Conservation (phyloP, 2,113 vertebrate species). For the Antidorcas marsupialis region DNA sequence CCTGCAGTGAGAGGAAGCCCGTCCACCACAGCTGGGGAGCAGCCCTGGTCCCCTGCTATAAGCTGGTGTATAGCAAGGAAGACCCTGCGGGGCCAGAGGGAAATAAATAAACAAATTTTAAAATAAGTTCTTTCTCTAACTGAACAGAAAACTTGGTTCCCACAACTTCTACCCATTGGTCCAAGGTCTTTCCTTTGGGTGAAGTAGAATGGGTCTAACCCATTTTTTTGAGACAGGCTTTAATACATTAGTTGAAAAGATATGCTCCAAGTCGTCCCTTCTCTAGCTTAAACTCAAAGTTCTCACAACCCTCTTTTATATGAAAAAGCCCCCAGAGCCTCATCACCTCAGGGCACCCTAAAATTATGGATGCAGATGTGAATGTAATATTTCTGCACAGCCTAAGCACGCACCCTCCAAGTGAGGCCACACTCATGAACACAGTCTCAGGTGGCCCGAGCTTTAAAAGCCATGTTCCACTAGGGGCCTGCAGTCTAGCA, state of each 20-base stretch:
- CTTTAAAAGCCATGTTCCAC: background rate
- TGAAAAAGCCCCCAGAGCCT: background rate
- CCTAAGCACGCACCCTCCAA: background rate
- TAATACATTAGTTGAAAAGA: background rate
- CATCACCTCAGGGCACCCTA: background rate
- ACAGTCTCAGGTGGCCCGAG: background rate
- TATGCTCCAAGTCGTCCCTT: background rate
- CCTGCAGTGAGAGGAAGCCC: background rate
- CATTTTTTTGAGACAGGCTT: background rate
- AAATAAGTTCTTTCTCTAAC: background rate
- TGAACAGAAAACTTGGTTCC: background rate
- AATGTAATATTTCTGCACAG: background rate
- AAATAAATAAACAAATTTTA: background rate
- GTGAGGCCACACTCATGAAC: background rate
- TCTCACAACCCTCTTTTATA: background rate
- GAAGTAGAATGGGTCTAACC: background rate
- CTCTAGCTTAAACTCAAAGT: background rate
- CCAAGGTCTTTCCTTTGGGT: background rate
- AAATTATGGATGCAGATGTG: too few species aligned
- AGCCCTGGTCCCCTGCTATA: background rate
- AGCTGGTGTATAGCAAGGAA: background rate
- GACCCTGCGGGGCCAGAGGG: background rate
- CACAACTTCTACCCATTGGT: background rate
- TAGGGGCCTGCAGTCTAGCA: too few species aligned
- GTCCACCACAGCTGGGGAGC: accelerated